Evolutionary conservation across 2,888 invertebrate species (phyloP), one percentile per base, ranked within the genome.

Genomic region (Eledona agricola): DNA sequence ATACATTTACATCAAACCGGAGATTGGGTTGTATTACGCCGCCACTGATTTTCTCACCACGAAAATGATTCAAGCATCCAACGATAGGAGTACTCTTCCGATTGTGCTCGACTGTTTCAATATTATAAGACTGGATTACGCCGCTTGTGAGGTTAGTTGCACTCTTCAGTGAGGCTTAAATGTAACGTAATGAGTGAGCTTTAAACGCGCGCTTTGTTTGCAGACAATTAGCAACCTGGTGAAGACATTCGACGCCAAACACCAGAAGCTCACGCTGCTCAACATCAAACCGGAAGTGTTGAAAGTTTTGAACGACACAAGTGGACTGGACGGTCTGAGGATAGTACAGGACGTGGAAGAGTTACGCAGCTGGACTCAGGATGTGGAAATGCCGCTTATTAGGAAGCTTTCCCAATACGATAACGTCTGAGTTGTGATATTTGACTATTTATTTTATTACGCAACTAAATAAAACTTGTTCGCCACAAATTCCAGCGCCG

Each of bases 21-120:
- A 84, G 58, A 75, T 83, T 35, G 88, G 88, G 35, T 75, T 90
- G 37, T 84, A 83, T 69, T 92, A 88, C 76, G 83, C 89, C 15
- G 86, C 87, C 32, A 83, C 85, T 1, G 87, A 88, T 71, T 82
- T 80, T 59, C 72, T 89, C 25, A 80, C 82, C 3, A 78, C 80
- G 31, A 80, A 81, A 63, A 77, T 89, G 37, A 73, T 73, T 19
- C 76, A 80, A 35, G 79, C 81, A 4, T 62, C 63, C 34, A 60
- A 51, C 4, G 81, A 80, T 17, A 57, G 72, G 29, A 71, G 74
- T 53, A 67, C 77, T 16, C 77, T 77, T n/a, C 82, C 84, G 0
- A 68, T 86, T 11, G 79, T 84, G 0, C 67, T 92, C 1, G 86
- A 91, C 73, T 89, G 88, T 64, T 67, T 70, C 1, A 81, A 81